Base-by-base conservation (phyloP, 2,888 invertebrate species). In the Hanleya hanleyi region DNA sequence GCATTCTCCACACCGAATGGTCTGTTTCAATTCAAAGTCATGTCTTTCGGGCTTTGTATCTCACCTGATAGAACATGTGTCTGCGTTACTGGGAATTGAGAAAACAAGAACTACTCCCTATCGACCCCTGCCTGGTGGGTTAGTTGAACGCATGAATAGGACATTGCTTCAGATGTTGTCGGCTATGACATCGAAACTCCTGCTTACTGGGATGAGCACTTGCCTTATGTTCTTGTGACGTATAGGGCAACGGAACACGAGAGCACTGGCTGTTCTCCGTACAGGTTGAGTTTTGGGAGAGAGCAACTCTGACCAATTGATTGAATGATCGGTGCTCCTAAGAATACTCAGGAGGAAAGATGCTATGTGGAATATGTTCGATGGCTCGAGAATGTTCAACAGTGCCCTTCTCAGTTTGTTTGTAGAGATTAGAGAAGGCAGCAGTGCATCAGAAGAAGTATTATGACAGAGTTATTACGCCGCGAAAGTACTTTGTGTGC, bases 401-500 rank as follows among this genome's bases (percentile, higher is more conserved):
- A 61, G 26, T 22, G 7, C 9, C 15, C 65, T 6, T 70, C 38
- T 70, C 22, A 67, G 15, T 32, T 41, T 35, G 71, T 67, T 1
- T 26, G 47, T 22, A 29, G 61, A 67, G 69, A 38, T 35, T 74
- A 6, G 15, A 49, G 15, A 18, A 37, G 35, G 50, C 71, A 15
- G 66, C 71, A 4, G 35, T 26, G 35, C 51, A 37, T 29, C 74
- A 74, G 37, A 74, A 74, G n/a, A 62, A 41, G 26, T n/a, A n/a
- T 22, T 70, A 74, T 37, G 62, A 70, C 61, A 41, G 62, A 50
- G 57, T 57, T 1, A 9, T 67, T 15, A 69, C 62, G 51, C 69
- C 65, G 29, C 64, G 67, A 26, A 18, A 9, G 12, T 75, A 67
- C 65, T 18, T 35, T 3, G 37, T n/a, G 26, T 70, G 69, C 2